Evolutionary conservation across 1,140 invertebrate genomes (phyloP).

Genomic region (Drosophila quadrilineata): DNA sequence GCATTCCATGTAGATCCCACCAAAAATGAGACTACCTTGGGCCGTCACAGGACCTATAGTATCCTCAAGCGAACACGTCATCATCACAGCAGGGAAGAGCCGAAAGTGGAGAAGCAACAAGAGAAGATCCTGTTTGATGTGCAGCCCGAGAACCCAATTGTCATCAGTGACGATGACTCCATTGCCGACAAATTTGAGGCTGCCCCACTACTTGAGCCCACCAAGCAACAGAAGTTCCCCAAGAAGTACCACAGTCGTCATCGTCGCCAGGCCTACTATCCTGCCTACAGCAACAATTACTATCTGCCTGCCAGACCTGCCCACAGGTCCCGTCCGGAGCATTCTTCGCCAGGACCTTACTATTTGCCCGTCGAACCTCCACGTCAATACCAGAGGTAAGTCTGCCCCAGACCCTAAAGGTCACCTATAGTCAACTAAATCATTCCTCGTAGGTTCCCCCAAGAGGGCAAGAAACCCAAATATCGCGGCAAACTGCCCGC

Average conservation of each 20-base stretch:
- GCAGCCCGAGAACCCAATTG: slow-evolving; percentile 54
- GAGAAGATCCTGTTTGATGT: slow-evolving; percentile 66
- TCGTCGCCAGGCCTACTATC: slow-evolving; percentile 41
- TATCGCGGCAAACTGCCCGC: neutral
- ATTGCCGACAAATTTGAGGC: slow-evolving; percentile 17
- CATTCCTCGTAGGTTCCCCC: slow-evolving; percentile 8
- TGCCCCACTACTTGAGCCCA: slow-evolving; percentile 35
- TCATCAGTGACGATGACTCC: slow-evolving; percentile 33
- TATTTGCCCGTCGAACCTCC: slow-evolving; percentile 25
- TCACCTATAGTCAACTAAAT: neutral
- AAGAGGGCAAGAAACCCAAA: slow-evolving; percentile 24
- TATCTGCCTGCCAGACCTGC: slow-evolving; percentile 4
- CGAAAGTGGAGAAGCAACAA: slow-evolving; percentile 13
- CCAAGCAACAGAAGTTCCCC: slow-evolving; percentile 53
- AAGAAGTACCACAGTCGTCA: slow-evolving; percentile 60
- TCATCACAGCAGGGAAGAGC: slow-evolving; percentile 32
- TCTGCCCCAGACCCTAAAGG: neutral
- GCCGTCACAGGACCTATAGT: slow-evolving; percentile 17
- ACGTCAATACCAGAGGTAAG: slow-evolving; percentile 9
- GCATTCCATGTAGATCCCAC: slow-evolving; percentile 37
- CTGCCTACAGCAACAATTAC: neutral
- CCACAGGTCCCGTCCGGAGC: neutral
- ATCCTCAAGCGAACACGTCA: slow-evolving; percentile 15
- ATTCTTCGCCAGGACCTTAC: neutral
- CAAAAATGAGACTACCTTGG: slow-evolving; percentile 39